phyloP scores from a whole-genome alignment of 2,797 vertebrate genomes.

The Cichlasoma orientale region DNA sequence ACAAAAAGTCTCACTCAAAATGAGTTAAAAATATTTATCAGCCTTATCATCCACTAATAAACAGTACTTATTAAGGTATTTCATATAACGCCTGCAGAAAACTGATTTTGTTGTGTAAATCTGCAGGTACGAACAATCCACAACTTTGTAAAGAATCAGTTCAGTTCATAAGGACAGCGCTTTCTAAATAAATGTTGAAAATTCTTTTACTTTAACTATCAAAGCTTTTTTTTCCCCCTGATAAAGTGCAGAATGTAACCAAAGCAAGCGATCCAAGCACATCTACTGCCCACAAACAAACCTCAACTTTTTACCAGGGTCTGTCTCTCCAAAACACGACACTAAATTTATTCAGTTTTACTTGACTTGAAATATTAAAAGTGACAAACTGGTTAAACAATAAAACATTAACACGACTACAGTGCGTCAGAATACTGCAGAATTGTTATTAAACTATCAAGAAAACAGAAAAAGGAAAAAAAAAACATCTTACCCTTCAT shows the following conservation, averaged over 20 bases:
- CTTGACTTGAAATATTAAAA: background rate
- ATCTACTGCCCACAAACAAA: background rate
- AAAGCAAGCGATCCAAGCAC: background rate
- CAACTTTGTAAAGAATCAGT: background rate
- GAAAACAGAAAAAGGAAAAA: slow-evolving; percentile 1
- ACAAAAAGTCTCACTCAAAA: background rate
- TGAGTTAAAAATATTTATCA: background rate
- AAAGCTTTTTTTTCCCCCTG: background rate
- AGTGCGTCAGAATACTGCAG: background rate
- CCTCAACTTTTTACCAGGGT: background rate
- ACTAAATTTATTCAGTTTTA: background rate
- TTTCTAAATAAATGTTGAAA: slow-evolving; percentile 36
- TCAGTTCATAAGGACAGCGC: background rate
- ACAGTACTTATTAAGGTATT: background rate
- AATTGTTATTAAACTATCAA: background rate
- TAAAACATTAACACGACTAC: background rate
- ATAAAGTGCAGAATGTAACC: background rate
- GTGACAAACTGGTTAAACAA: background rate
- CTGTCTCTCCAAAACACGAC: background rate
- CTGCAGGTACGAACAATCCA: background rate
- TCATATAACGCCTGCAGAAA: background rate
- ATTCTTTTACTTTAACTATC: background rate
- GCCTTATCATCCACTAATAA: background rate
- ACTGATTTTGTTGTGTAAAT: background rate
- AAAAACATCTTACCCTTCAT: slow-evolving; percentile 61